Percentiles rank a stretch among this genome's conserved stretches.
phyloP scores from a whole-genome alignment of 1,140 invertebrate species.

The Elysia chlorotica region DNA sequence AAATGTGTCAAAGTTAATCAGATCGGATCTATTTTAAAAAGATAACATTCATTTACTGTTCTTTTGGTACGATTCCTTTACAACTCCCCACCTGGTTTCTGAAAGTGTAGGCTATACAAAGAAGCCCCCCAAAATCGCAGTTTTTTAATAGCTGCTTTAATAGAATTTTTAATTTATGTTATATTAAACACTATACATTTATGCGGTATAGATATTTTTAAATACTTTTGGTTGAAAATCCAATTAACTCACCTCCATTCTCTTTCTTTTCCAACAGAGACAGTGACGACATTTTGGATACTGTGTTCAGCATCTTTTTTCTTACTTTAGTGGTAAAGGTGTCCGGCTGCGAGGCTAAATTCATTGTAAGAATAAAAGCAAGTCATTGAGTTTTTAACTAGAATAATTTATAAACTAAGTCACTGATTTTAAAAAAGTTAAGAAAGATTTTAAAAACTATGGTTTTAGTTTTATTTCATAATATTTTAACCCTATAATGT shows the following conservation, averaged over 20 bases:
- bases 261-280: slow-evolving; percentile 7
- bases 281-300: slow-evolving; percentile 9
- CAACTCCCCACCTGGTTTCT: neutral
- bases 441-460: too few species aligned
- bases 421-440: neutral
- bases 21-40: too few species aligned
- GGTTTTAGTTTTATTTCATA: too few species aligned
- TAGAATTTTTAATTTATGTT: neutral
- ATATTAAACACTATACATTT: neutral
- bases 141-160: neutral
- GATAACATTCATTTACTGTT: too few species aligned
- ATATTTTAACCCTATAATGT: too few species aligned
- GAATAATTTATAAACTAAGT: too few species aligned
- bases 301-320: slow-evolving; percentile 15
- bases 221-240: neutral
- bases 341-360: slow-evolving; percentile 10
- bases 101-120: neutral
- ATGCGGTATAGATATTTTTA: neutral
- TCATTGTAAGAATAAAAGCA: too few species aligned
- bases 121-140: neutral
- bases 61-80: neutral
- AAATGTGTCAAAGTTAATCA: too few species aligned
- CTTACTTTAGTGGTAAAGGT: slow-evolving; percentile 20
- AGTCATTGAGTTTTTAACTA: too few species aligned
- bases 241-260: neutral